These are phyloP conservation scores for Lasius fuliginosus DNA, from an alignment of 2,888 invertebrate genomes.

Conservation along the genomic window DNA sequence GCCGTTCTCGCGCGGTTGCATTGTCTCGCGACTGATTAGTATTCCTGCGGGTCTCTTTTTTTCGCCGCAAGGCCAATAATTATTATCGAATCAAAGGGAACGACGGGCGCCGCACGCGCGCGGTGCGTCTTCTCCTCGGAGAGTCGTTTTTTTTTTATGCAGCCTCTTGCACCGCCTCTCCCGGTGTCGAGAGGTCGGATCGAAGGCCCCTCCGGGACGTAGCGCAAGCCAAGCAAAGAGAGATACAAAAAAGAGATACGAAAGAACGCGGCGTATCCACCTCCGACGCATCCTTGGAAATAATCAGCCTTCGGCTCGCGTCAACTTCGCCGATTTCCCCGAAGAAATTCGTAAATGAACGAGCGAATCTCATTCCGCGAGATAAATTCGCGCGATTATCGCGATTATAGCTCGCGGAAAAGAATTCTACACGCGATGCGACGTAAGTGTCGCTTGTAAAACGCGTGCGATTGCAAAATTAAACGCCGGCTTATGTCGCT, in stretches of 20 bases:
- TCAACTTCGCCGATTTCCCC: conserved; percentile 45
- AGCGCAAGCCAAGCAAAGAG: conserved; percentile 68
- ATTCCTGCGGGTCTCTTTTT: conserved; percentile 25
- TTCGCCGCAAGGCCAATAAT: conserved; percentile 67
- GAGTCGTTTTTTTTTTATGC: conserved; percentile 52
- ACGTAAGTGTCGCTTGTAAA: conserved; percentile 12
- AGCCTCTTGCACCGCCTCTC: conserved; percentile 46
- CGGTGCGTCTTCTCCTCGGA: conserved; percentile 40
- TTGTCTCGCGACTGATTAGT: conserved; percentile 58
- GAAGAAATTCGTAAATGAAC: conserved; percentile 29
- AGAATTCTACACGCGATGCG: neutral
- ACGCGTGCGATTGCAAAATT: conserved; percentile 23
- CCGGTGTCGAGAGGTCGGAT: conserved; percentile 69
- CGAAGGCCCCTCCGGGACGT: conserved; percentile 63
- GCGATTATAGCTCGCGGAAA: neutral
- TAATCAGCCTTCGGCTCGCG: conserved; percentile 70
- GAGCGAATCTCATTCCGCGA: conserved; percentile 4
- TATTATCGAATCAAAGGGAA: conserved; percentile 73
- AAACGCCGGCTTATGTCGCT: neutral
- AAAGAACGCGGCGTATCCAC: conserved; percentile 59
- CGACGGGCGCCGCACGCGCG: conserved; percentile 58
- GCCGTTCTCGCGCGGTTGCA: conserved; percentile 33
- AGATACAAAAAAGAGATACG: conserved; percentile 65
- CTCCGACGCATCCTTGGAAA: conserved; percentile 73
- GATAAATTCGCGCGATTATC: conserved; percentile 20